Conservation (phyloP, 2,113 vertebrate genomes). For the Anguilla japonica region DNA sequence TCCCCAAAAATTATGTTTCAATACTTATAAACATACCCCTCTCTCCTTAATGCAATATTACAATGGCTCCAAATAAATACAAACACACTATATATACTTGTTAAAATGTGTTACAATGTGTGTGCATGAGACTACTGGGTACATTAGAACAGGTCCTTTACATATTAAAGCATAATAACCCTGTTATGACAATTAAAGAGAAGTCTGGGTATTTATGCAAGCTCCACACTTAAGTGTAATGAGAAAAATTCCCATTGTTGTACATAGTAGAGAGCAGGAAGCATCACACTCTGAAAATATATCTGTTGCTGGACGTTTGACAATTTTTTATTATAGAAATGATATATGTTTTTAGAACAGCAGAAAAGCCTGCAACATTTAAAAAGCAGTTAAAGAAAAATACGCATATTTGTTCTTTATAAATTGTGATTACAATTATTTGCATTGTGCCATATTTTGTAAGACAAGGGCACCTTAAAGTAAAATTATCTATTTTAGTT, state of each 20-base stretch:
- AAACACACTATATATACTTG: too few species aligned
- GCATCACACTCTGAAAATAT: neutral
- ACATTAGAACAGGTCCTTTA: neutral
- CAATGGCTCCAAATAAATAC: too few species aligned
- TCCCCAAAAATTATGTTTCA: too few species aligned
- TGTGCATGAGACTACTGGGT: neutral
- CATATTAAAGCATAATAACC: neutral
- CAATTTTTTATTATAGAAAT: neutral
- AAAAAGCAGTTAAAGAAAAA: neutral
- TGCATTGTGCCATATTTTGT: neutral
- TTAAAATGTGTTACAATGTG: neutral
- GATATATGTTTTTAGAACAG: neutral
- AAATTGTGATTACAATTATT: neutral
- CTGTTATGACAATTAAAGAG: neutral
- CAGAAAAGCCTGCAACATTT: neutral
- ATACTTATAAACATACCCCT: too few species aligned
- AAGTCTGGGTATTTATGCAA: neutral
- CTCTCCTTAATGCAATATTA: too few species aligned
- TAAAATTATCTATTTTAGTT: slow-evolving; percentile 3
- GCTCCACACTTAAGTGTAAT: neutral
- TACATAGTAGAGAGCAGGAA: neutral
- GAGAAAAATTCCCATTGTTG: slow-evolving; percentile 17
- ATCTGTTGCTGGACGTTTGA: too few species aligned
- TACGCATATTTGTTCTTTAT: neutral
- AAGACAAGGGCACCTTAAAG: neutral